These are phyloP conservation scores for Atherinomorus stipes DNA, from an alignment of 2,113 vertebrate species.

Conservation along the genomic window DNA sequence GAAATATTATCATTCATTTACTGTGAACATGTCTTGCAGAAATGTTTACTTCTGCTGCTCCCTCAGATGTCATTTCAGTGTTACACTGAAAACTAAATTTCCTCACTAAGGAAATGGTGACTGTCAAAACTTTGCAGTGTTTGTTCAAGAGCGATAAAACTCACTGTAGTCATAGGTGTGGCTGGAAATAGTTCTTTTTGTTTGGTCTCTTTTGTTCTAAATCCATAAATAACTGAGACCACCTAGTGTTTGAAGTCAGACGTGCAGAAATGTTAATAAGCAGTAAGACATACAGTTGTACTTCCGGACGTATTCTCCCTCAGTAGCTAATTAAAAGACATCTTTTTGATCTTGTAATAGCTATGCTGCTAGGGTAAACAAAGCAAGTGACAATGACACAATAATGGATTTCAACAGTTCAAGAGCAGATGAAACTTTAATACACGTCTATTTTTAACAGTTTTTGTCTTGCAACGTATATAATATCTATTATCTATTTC, in stretches of 20 bases:
- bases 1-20: background rate
- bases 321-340: slow-evolving; percentile 77
- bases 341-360: slow-evolving; percentile 79
- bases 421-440: slow-evolving; percentile 58
- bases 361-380: slow-evolving; percentile 71
- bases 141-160: slow-evolving; percentile 48
- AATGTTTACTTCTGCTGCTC: background rate
- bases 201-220: slow-evolving; percentile 61
- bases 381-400: slow-evolving; percentile 75
- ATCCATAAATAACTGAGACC: slow-evolving; percentile 72
- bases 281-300: slow-evolving; percentile 60
- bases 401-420: slow-evolving; percentile 63
- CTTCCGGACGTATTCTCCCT: slow-evolving; percentile 68
- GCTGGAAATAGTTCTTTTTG: slow-evolving; percentile 56
- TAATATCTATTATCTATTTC: slow-evolving; percentile 8
- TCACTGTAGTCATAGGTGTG: slow-evolving; percentile 38
- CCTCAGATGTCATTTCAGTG: slow-evolving; percentile 3
- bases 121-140: slow-evolving; percentile 28
- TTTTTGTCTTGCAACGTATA: slow-evolving; percentile 25
- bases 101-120: slow-evolving; percentile 33
- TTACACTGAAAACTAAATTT: slow-evolving; percentile 14
- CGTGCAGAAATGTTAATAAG: slow-evolving; percentile 70
- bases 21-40: slow-evolving; percentile 13
- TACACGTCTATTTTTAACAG: slow-evolving; percentile 54
- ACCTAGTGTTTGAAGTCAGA: slow-evolving; percentile 67